These are phyloP conservation scores for Brachionus paranguensis DNA, from an alignment of 1,140 invertebrate genomes.

Conservation along the genomic window DNA sequence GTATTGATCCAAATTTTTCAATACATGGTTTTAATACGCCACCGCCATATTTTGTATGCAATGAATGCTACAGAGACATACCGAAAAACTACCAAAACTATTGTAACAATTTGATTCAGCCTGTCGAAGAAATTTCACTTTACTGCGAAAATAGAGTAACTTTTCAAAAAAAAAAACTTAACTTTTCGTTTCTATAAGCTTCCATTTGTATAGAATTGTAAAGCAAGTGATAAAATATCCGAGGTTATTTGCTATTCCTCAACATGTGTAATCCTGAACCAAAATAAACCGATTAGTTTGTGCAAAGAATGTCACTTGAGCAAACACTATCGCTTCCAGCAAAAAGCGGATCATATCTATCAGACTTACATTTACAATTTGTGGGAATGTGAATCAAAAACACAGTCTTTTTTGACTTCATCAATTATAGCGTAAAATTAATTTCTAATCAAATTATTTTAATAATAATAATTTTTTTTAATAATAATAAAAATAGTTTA, in stretches of 20 bases:
- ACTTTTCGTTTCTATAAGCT: neutral
- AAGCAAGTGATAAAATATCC: slow-evolving; percentile 76
- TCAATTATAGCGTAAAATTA: slow-evolving; percentile 9
- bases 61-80: slow-evolving; percentile 89
- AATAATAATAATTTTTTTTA: slow-evolving; percentile 33
- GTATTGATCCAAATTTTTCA: slow-evolving; percentile 58
- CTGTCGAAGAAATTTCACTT: slow-evolving; percentile 85
- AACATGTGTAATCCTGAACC: slow-evolving; percentile 91
- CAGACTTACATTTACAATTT: slow-evolving; percentile 62
- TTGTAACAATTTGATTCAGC: slow-evolving; percentile 81
- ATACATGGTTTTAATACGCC: slow-evolving; percentile 70
- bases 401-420: neutral
- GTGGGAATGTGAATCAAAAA: slow-evolving; percentile 42
- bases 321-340: slow-evolving; percentile 20
- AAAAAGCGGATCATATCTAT: slow-evolving; percentile 43
- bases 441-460: neutral
- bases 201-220: slow-evolving; percentile 71
- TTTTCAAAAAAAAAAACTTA: neutral
- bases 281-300: slow-evolving; percentile 86
- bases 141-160: slow-evolving; percentile 90
- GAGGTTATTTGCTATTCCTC: slow-evolving; percentile 91
- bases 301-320: slow-evolving; percentile 60
- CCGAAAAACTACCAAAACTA: slow-evolving; percentile 66
- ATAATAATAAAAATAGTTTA: slow-evolving; percentile 48
- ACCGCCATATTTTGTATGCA: slow-evolving; percentile 88